Percentiles rank a stretch among this genome's conserved stretches.
Evolutionary conservation across 2,797 vertebrate species (phyloP).

Genomic region (Hydrocynus forskahlii): DNA sequence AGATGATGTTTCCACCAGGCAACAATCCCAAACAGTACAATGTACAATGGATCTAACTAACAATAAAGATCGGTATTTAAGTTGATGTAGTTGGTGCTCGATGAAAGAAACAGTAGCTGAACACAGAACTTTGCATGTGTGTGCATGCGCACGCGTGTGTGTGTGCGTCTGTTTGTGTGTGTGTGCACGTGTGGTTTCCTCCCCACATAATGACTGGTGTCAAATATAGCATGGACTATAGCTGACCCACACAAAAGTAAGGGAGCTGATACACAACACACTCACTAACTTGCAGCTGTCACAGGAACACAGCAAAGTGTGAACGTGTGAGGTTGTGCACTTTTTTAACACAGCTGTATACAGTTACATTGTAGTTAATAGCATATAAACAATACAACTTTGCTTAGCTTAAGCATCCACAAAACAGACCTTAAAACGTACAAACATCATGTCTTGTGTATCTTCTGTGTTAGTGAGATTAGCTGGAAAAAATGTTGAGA

Average conservation of each 20-base stretch:
- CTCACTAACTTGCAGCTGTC: slow-evolving; percentile 57
- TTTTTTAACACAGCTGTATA: not conserved
- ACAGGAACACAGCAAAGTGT: slow-evolving; percentile 11
- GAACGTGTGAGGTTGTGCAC: not conserved
- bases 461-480: not conserved
- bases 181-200: slow-evolving; percentile 1
- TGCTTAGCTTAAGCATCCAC: not conserved
- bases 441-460: not conserved
- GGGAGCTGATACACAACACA: slow-evolving; percentile 38
- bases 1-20: too few relatives aligned
- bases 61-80: not conserved
- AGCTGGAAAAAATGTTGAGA: not conserved
- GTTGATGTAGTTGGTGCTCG: not conserved
- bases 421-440: too few relatives aligned
- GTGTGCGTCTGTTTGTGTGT: not conserved
- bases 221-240: slow-evolving; percentile 64
- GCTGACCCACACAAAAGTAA: slow-evolving; percentile 56
- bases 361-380: not conserved
- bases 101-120: not conserved
- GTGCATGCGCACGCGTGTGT: too few relatives aligned
- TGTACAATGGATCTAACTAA: not conserved
- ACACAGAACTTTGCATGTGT: not conserved
- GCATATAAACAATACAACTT: not conserved
- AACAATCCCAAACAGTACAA: not conserved
- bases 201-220: slow-evolving; percentile 66